phyloP scores from a whole-genome alignment of 2,888 invertebrate species.

The Parascotia fuliginaria region DNA sequence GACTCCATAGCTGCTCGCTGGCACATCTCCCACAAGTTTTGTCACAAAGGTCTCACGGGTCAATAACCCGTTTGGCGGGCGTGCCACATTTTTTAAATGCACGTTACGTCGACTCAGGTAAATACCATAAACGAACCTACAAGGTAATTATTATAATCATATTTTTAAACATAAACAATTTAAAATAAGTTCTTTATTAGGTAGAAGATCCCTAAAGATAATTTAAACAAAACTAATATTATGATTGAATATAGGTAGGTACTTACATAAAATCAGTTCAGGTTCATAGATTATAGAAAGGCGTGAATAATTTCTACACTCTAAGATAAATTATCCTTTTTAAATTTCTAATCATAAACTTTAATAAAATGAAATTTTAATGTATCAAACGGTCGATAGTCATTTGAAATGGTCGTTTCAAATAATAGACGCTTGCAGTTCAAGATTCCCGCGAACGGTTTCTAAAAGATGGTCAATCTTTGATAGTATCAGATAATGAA shows the following conservation, averaged over 20 bases:
- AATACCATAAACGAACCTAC: conserved; percentile 41
- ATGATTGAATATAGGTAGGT: too few species aligned
- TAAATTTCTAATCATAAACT: too few species aligned
- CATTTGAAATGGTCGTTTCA: conserved; percentile 3
- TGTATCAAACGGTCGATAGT: neutral
- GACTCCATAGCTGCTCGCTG: conserved; percentile 50
- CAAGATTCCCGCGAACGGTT: conserved; percentile 16
- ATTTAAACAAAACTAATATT: too few species aligned
- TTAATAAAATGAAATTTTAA: neutral
- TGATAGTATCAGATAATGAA: conserved; percentile 48
- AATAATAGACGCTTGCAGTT: conserved; percentile 4
- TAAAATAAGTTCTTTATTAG: neutral
- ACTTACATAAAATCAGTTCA: too few species aligned
- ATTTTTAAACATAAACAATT: too few species aligned
- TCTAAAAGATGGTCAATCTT: conserved; percentile 31
- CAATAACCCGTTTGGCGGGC: conserved; percentile 80
- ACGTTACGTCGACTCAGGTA: conserved; percentile 50
- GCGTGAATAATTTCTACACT: too few species aligned
- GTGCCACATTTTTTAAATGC: conserved; percentile 77
- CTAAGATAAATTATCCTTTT: too few species aligned
- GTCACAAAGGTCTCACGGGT: conserved; percentile 80
- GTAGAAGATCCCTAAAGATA: too few species aligned
- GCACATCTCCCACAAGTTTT: conserved; percentile 79
- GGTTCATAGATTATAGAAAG: too few species aligned
- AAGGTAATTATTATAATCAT: conserved; percentile 21